A percentile compares a stretch with the other conserved stretches of the same genome.
These are phyloP conservation scores for Oreocharis arfaki DNA, from an alignment of 2,113 vertebrate genomes.

Conservation along the genomic window DNA sequence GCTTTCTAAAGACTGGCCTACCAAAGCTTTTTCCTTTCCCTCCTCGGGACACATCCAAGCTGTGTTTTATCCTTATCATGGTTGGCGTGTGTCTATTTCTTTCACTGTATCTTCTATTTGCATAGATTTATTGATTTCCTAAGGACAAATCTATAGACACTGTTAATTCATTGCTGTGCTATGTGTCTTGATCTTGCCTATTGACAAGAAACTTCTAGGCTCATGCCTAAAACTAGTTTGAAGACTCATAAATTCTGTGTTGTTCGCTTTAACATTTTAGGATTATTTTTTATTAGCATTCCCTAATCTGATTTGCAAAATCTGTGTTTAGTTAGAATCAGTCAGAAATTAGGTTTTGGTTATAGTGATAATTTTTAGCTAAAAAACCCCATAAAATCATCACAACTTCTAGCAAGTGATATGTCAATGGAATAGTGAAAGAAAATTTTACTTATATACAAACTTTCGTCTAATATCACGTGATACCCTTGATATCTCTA, in stretches of 20 bases:
- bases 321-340: not conserved
- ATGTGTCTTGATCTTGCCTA: not conserved
- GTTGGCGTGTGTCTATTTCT: constrained; percentile 20
- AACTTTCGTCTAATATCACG: not conserved
- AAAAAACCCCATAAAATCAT: not conserved
- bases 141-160: not conserved
- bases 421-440: not conserved
- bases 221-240: not conserved
- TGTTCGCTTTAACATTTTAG: not conserved
- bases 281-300: not conserved
- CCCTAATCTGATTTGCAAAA: not conserved
- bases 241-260: not conserved
- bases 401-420: not conserved
- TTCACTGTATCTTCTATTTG: not conserved
- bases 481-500: not conserved
- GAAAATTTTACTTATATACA: not conserved
- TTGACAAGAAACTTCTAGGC: not conserved
- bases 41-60: not conserved
- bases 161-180: not conserved
- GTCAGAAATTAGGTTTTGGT: not conserved
- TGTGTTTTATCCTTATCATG: not conserved
- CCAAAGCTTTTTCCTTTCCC: not conserved
- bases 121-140: constrained; percentile 11
- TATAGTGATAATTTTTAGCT: not conserved
- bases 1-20: constrained; percentile 14